Conservation (phyloP, 2,797 vertebrate species). For the Rhabdomys pumilio region DNA sequence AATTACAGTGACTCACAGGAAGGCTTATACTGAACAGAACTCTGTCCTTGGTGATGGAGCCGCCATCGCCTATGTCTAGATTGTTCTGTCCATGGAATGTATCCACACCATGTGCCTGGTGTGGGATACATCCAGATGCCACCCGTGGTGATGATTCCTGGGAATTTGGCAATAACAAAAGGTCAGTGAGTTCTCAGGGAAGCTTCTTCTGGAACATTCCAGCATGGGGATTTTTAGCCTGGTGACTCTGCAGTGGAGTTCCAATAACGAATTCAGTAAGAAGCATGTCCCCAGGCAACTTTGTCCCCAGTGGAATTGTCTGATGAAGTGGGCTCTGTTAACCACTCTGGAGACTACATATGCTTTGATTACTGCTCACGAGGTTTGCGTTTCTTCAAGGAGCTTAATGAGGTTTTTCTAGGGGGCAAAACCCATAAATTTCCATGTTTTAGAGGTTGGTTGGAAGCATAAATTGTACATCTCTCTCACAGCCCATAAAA, state of each 20-base stretch:
- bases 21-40: neutral
- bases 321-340: conserved; percentile 82
- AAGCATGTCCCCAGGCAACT: conserved; percentile 65
- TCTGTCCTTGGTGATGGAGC: neutral
- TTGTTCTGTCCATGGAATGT: neutral
- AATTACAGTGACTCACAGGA: neutral
- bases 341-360: conserved; percentile 56
- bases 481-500: conserved; percentile 54
- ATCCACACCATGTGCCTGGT: neutral
- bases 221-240: neutral
- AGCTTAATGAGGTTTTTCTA: conserved; percentile 84
- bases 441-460: conserved; percentile 82
- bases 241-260: conserved; percentile 50
- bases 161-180: conserved; percentile 68
- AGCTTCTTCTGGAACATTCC: conserved; percentile 15
- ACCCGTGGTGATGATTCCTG: conserved; percentile 47
- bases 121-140: neutral
- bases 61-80: neutral
- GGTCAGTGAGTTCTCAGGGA: conserved; percentile 54
- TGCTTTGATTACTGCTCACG: conserved; percentile 83
- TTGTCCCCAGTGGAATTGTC: conserved; percentile 63
- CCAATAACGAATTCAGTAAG: conserved; percentile 58
- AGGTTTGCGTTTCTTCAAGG: conserved; percentile 80
- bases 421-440: conserved; percentile 83
- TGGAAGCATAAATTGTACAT: conserved; percentile 66